phyloP scores from a whole-genome alignment of 2,797 vertebrate species.

The Uromys caudimaculatus region DNA sequence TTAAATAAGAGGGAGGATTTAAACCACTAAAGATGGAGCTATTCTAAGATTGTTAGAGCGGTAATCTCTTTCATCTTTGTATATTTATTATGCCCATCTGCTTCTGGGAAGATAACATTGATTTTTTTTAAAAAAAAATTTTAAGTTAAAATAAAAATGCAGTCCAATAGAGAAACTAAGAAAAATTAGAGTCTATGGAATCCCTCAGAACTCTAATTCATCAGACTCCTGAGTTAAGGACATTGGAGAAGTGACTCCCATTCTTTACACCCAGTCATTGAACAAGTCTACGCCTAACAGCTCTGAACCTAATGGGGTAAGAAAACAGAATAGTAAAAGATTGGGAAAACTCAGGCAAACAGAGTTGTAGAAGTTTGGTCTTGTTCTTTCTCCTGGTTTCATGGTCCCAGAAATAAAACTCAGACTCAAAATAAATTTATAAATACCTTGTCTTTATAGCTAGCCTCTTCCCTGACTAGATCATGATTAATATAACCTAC shows the following conservation, averaged over 20 bases:
- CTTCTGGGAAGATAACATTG: conserved; percentile 23
- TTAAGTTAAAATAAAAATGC: conserved; percentile 58
- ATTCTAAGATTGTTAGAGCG: conserved; percentile 64
- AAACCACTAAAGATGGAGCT: conserved; percentile 73
- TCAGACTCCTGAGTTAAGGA: not conserved
- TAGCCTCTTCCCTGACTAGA: not conserved
- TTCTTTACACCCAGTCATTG: not conserved
- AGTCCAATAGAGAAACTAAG: conserved; percentile 45
- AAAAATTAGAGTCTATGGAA: conserved; percentile 25
- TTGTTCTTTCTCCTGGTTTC: not conserved
- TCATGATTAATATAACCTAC: not conserved
- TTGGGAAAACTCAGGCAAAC: not conserved
- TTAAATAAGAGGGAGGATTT: conserved; percentile 68
- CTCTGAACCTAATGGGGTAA: not conserved
- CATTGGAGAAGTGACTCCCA: not conserved
- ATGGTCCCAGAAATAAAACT: not conserved
- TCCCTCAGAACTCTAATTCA: not conserved
- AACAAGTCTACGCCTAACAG: not conserved
- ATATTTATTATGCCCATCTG: conserved; percentile 62
- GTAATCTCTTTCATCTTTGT: conserved; percentile 76
- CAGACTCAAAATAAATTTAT: not conserved
- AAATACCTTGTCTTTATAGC: not conserved
- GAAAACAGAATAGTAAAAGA: not conserved
- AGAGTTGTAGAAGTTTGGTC: not conserved
- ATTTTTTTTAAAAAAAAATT: conserved; percentile 5